A percentile compares a stretch with the other conserved stretches of the same genome.
These are phyloP conservation scores for Cardiocondyla obscurior DNA, from an alignment of 1,140 invertebrate species.

Conservation along the genomic window DNA sequence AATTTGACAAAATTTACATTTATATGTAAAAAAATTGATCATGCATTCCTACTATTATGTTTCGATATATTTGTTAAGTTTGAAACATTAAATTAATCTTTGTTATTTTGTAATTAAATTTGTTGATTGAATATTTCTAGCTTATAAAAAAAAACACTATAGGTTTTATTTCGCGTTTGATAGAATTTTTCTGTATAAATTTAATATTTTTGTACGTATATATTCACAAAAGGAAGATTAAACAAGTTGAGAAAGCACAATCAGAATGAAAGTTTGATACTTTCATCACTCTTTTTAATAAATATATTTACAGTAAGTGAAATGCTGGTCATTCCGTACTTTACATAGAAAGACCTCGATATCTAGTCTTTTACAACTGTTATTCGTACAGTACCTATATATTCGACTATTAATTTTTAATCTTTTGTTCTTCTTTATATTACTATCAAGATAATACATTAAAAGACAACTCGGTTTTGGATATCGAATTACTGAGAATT, in stretches of 20 bases:
- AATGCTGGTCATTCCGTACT: background rate
- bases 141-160: slow-evolving; percentile 6
- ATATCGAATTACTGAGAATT: slow-evolving; percentile 30
- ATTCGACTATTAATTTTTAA: slow-evolving; percentile 31
- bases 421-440: background rate
- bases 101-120: slow-evolving; percentile 58
- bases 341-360: slow-evolving; percentile 9
- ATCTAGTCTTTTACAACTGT: slow-evolving; percentile 43
- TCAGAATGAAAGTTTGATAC: slow-evolving; percentile 34
- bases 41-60: background rate
- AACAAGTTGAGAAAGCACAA: background rate
- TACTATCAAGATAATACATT: background rate
- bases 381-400: slow-evolving; percentile 21
- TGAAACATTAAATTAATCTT: slow-evolving; percentile 40
- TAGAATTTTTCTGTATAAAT: slow-evolving; percentile 41
- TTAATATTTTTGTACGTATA: slow-evolving; percentile 21
- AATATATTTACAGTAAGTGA: background rate
- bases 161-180: slow-evolving; percentile 21
- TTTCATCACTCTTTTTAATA: slow-evolving; percentile 14
- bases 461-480: slow-evolving; percentile 3
- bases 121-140: slow-evolving; percentile 36
- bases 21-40: background rate
- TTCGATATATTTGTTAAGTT: slow-evolving; percentile 47
- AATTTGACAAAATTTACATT: background rate
- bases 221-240: background rate